phyloP scores from a whole-genome alignment of 2,797 vertebrate genomes.

The Graptemys geographica region DNA sequence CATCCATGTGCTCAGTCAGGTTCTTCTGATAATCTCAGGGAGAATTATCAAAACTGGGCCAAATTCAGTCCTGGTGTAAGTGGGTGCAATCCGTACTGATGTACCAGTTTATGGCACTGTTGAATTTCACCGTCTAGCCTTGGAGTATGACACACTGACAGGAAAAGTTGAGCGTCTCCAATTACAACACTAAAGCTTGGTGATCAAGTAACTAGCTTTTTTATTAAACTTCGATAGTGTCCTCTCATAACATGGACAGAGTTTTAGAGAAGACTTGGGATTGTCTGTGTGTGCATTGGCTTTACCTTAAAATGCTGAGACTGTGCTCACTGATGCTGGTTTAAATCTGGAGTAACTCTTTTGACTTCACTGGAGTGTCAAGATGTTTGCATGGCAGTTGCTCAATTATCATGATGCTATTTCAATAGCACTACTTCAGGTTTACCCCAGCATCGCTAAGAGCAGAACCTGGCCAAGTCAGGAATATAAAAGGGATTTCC shows the following conservation, averaged over 20 bases:
- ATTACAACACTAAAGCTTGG: neutral
- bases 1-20: neutral
- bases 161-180: neutral
- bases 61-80: neutral
- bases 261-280: neutral
- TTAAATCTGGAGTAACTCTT: neutral
- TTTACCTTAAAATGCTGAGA: neutral
- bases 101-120: neutral
- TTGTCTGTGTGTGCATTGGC: neutral
- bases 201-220: neutral
- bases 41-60: neutral
- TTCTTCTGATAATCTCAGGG: neutral
- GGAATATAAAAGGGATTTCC: neutral
- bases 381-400: neutral
- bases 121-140: neutral
- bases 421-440: neutral
- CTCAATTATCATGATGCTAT: neutral
- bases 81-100: neutral
- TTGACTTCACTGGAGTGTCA: neutral
- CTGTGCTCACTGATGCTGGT: neutral
- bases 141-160: neutral
- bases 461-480: neutral
- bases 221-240: neutral
- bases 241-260: neutral
- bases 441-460: neutral